A percentile compares a stretch with the other conserved stretches of the same genome.
Conservation (phyloP, 1,140 invertebrate genomes). For the Uloborus diversus region DNA sequence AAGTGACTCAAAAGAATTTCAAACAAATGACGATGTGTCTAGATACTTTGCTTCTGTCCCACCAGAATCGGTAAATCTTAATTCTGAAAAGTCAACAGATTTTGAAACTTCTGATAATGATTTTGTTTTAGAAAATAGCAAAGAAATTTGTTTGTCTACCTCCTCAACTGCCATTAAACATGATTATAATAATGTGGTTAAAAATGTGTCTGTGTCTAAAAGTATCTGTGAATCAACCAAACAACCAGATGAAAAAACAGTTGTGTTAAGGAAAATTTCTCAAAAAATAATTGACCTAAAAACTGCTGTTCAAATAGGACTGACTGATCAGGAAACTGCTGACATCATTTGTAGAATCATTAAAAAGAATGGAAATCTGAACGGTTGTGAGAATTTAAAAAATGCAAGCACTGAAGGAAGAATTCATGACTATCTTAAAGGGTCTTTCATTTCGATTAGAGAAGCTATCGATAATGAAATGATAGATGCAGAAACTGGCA, state of each 20-base stretch:
- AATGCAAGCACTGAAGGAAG: constrained; percentile 80
- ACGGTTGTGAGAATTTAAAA: constrained; percentile 71
- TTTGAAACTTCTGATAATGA: background rate
- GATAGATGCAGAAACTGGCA: constrained; percentile 78
- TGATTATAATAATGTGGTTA: background rate
- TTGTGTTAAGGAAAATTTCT: constrained; percentile 34
- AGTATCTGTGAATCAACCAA: too few species aligned
- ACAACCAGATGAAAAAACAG: background rate
- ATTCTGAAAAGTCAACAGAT: background rate
- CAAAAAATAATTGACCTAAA: constrained; percentile 59
- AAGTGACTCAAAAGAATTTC: background rate
- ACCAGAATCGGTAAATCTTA: background rate
- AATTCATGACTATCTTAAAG: constrained; percentile 81
- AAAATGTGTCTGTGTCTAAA: background rate
- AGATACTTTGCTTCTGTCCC: background rate
- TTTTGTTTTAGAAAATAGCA: background rate
- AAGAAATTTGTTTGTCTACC: background rate
- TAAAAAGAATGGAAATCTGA: constrained; percentile 65
- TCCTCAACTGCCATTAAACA: background rate
- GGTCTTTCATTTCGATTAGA: constrained; percentile 79
- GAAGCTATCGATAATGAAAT: constrained; percentile 86
- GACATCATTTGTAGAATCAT: constrained; percentile 69
- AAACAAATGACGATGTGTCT: background rate
- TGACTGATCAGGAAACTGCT: constrained; percentile 79
- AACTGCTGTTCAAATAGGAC: constrained; percentile 76